These are phyloP conservation scores for Aythya baeri DNA, from an alignment of 2,113 vertebrate genomes.

Conservation along the genomic window DNA sequence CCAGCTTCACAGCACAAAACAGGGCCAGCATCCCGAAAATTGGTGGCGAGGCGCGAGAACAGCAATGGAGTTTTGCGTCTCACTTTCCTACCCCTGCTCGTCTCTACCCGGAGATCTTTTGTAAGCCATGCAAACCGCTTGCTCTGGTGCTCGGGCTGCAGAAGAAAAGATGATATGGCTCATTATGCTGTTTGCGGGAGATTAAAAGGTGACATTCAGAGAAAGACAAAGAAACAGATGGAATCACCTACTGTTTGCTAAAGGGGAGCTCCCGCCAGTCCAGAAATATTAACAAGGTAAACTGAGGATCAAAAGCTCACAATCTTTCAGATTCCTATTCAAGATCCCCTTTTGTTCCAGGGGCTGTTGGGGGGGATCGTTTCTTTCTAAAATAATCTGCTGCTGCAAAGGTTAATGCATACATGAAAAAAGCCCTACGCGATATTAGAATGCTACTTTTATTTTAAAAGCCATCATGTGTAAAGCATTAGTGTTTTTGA, in stretches of 20 bases:
- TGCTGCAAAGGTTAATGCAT: conserved; percentile 16
- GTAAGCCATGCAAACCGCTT: neutral
- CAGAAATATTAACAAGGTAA: neutral
- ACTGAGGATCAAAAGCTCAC: neutral
- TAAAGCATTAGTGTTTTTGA: conserved; percentile 85
- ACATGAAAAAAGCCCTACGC: neutral
- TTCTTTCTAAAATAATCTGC: neutral
- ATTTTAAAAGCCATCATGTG: conserved; percentile 86
- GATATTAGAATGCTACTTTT: conserved; percentile 73
- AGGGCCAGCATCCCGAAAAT: too few species aligned
- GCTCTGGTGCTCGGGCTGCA: fast-evolving
- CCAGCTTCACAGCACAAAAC: neutral
- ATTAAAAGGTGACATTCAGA: neutral
- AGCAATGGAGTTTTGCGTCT: neutral
- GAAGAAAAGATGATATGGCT: neutral
- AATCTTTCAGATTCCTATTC: fast-evolving
- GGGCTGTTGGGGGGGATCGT: neutral
- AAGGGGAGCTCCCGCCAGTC: neutral
- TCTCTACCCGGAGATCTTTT: neutral
- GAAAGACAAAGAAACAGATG: neutral
- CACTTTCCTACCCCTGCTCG: neutral
- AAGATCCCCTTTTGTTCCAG: fast-evolving
- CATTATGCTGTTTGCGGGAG: fast-evolving
- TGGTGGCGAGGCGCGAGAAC: neutral
- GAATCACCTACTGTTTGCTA: fast-evolving